Evolutionary conservation across 2,113 vertebrate species (phyloP).

Genomic region (Mus spicilegus): DNA sequence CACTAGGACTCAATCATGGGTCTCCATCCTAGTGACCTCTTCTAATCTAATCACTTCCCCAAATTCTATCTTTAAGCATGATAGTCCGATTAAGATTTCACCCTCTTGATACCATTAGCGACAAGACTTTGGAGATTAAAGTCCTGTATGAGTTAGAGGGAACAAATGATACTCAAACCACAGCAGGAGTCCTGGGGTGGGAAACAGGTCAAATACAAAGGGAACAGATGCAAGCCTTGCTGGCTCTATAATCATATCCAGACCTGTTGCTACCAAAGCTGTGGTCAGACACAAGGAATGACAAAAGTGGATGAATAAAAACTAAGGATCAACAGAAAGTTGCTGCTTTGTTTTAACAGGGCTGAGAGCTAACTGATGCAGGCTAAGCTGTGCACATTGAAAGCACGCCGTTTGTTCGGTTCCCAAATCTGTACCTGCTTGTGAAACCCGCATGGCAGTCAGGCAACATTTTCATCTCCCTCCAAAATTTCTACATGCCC

Average conservation of each 20-base stretch:
- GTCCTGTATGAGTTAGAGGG: background rate
- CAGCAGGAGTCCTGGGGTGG: background rate
- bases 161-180: background rate
- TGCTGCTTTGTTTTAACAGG: background rate
- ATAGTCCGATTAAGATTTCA: background rate
- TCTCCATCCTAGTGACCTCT: background rate
- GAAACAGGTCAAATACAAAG: background rate
- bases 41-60: background rate
- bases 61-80: background rate
- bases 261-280: background rate
- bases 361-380: background rate
- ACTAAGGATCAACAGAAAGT: background rate
- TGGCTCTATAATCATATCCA: background rate
- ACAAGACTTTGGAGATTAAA: background rate
- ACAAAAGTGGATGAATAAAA: background rate
- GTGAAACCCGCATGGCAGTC: background rate
- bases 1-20: background rate
- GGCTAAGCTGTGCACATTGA: background rate
- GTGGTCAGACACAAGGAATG: background rate
- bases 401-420: background rate
- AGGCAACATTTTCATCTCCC: background rate
- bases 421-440: background rate
- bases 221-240: background rate
- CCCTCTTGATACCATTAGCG: background rate
- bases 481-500: background rate